Evolutionary conservation across 2,797 vertebrate species (phyloP), one percentile per base, ranked within the genome.

Genomic region (Tachyglossus aculeatus): DNA sequence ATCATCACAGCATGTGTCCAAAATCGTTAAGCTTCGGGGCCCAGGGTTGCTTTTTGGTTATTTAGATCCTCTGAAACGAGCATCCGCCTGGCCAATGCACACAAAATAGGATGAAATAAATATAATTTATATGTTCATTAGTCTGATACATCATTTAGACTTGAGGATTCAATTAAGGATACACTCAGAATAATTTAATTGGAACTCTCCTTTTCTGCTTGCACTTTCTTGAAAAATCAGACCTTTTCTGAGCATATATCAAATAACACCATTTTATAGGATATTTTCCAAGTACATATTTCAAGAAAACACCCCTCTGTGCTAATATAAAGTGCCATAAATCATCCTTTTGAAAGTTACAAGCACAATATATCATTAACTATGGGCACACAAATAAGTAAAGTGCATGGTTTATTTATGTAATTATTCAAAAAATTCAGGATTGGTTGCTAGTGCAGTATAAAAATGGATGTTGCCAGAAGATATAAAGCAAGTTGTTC

Each of bases 391-490:
- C 41, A 88, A 86, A 85, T 81, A 84, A 83, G 47, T 32, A 59
- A 82, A 88, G 9, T 62, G 4, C 34, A 75, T 68, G 52, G 62
- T 78, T 88, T 86, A 59, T 83, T 76, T 61, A 64, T 81, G 50
- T 45, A 86, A 76, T 82, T 83, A 84, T 80, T 81, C 55, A 82
- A 44, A 67, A 83, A 82, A 77, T 84, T 77, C 76, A 71, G 52
- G 59, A 70, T 19, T 65, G 41, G 71, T 77, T 71, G 80, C 59
- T 62, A 80, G 37, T 67, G 69, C 57, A 83, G 74, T 76, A 74
- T 80, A 66, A 53, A 75, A 70, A 61, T 5, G 9, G 22, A 84
- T 81, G 51, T 54, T 85, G 37, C 52, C 56, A 78, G 61, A 76
- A 41, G 33, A 14, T 66, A 57, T 74, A 73, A 74, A 83, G 68